A percentile compares a stretch with the other conserved stretches of the same genome.
Conservation (phyloP, 2,113 vertebrate species). For the Cyphomyrus plagiostoma region DNA sequence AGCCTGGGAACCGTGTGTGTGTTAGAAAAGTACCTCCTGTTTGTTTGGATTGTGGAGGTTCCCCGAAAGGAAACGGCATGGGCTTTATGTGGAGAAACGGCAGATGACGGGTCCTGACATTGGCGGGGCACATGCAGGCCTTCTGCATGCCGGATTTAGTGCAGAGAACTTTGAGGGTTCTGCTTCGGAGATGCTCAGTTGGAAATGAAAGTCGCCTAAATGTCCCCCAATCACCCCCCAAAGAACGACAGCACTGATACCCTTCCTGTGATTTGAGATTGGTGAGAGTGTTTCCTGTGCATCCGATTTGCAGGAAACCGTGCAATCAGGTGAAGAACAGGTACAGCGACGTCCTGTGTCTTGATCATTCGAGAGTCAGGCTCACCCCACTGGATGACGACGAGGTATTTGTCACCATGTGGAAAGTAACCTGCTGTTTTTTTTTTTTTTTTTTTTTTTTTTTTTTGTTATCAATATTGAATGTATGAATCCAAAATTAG, state of each 20-base stretch:
- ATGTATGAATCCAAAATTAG: neutral
- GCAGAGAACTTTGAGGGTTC: neutral
- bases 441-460: neutral
- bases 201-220: neutral
- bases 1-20: neutral
- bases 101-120: neutral
- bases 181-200: neutral
- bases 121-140: neutral
- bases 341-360: conserved; percentile 70
- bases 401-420: conserved; percentile 58
- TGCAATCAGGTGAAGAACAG: conserved; percentile 71
- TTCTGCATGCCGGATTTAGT: neutral
- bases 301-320: conserved; percentile 48
- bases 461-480: neutral
- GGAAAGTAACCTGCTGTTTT: neutral
- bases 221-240: neutral
- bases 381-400: conserved; percentile 56
- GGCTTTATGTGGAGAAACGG: neutral
- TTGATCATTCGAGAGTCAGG: conserved; percentile 66
- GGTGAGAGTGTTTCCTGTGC: neutral
- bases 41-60: neutral
- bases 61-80: neutral
- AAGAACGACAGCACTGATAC: neutral
- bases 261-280: neutral
- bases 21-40: neutral